A percentile compares a stretch with the other conserved stretches of the same genome.
These are phyloP conservation scores for Anoplopoma fimbria DNA, from an alignment of 2,113 vertebrate species.

Conservation along the genomic window DNA sequence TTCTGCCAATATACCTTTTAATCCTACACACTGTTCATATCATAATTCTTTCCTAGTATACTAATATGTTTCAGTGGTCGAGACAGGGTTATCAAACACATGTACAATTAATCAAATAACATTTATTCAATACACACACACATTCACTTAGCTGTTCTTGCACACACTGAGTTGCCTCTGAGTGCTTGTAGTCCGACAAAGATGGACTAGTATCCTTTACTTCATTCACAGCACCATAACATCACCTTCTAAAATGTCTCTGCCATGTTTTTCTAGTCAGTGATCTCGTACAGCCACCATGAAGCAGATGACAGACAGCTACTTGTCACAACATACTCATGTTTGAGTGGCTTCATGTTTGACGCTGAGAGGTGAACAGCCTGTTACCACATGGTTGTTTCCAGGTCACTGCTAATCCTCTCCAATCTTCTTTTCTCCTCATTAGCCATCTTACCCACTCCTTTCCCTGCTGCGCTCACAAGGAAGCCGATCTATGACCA, in stretches of 20 bases:
- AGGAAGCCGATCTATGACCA: constrained; percentile 13
- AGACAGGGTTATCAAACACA: too few species aligned
- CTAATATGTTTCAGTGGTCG: too few species aligned
- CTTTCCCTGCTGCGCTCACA: constrained; percentile 26
- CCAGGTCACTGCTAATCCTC: constrained; percentile 78
- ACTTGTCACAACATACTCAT: not conserved
- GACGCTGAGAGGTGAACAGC: constrained; percentile 39
- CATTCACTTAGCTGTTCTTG: not conserved
- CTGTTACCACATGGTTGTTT: constrained; percentile 68
- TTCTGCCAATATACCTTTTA: too few species aligned
- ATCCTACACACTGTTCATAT: too few species aligned
- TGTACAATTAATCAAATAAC: too few species aligned
- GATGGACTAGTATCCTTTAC: not conserved
- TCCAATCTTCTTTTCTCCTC: constrained; percentile 80
- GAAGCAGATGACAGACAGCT: not conserved
- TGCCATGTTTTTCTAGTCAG: not conserved
- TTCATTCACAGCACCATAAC: not conserved
- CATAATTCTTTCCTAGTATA: too few species aligned
- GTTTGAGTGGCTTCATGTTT: constrained; percentile 52
- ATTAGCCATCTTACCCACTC: constrained; percentile 70
- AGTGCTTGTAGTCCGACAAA: not conserved
- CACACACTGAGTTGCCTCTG: not conserved
- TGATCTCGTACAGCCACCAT: not conserved
- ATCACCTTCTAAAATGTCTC: not conserved
- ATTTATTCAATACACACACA: too few species aligned